phyloP scores from a whole-genome alignment of 2,113 vertebrate species.

The Hypanus sabinus region DNA sequence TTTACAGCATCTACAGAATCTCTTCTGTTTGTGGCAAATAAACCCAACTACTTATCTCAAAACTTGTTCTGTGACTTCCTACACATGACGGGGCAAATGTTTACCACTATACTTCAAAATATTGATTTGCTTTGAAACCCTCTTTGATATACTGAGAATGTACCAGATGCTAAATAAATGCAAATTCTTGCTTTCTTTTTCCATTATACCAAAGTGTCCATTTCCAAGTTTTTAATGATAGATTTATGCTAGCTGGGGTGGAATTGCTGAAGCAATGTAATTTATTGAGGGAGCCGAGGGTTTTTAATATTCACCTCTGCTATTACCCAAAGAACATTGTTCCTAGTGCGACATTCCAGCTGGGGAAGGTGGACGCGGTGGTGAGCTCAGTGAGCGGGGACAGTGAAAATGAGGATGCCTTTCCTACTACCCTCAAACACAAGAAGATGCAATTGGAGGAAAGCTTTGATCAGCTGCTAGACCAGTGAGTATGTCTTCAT shows the following conservation, averaged over 20 bases:
- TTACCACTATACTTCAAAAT: not conserved
- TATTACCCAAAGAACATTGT: conserved; percentile 39
- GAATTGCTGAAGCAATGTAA: no score
- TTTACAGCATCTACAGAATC: no score
- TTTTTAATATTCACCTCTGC: not conserved
- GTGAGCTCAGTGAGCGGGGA: conserved; percentile 46
- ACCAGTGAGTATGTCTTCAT: conserved; percentile 57
- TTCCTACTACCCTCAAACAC: conserved; percentile 43
- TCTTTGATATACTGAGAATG: not conserved
- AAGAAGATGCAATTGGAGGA: conserved; percentile 50
- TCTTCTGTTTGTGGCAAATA: no score
- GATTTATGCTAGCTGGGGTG: not conserved
- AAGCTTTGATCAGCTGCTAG: conserved; percentile 51
- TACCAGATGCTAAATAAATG: not conserved
- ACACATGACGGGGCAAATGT: not conserved
- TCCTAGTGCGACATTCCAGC: not conserved
- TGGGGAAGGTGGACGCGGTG: conserved; percentile 36
- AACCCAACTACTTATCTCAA: not conserved
- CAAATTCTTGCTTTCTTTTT: not conserved
- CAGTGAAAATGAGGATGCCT: not conserved
- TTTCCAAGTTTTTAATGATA: not conserved
- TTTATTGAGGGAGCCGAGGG: not conserved
- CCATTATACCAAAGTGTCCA: not conserved
- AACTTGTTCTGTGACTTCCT: not conserved
- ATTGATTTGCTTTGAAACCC: not conserved